Conservation (phyloP, 2,888 invertebrate genomes). For the Abscondita cerata region DNA sequence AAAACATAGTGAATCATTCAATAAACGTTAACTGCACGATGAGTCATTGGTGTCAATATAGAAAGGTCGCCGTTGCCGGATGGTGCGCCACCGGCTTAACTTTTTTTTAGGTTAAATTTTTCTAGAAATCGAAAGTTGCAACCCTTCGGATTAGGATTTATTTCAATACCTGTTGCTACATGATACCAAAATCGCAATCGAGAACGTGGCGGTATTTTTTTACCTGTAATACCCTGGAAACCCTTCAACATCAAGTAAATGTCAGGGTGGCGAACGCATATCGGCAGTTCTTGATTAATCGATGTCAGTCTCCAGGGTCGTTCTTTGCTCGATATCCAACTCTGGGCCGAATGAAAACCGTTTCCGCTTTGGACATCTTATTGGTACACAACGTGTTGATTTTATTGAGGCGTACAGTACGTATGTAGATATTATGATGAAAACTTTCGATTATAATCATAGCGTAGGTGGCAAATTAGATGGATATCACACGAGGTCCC, state of each 20-base stretch:
- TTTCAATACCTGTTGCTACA: not conserved
- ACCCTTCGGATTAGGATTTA: not conserved
- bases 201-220: not conserved
- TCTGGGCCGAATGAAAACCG: constrained; percentile 52
- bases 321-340: constrained; percentile 57
- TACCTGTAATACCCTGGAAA: constrained; percentile 35
- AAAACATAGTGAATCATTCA: no score
- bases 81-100: no score
- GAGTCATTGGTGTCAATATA: no score
- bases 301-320: constrained; percentile 69
- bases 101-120: no score
- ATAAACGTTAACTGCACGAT: no score
- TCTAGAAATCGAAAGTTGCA: no score
- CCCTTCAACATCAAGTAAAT: constrained; percentile 40
- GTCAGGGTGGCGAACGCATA: constrained; percentile 47
- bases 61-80: no score
- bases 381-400: constrained; percentile 53
- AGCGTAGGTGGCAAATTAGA: constrained; percentile 17
- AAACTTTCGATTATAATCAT: constrained; percentile 33
- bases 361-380: constrained; percentile 52
- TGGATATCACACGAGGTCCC: no score
- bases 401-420: constrained; percentile 39
- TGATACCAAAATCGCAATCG: no score
- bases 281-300: constrained; percentile 43
- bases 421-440: constrained; percentile 23